These are phyloP conservation scores for Zosterops lateralis DNA, from an alignment of 2,113 vertebrate species.

Conservation along the genomic window DNA sequence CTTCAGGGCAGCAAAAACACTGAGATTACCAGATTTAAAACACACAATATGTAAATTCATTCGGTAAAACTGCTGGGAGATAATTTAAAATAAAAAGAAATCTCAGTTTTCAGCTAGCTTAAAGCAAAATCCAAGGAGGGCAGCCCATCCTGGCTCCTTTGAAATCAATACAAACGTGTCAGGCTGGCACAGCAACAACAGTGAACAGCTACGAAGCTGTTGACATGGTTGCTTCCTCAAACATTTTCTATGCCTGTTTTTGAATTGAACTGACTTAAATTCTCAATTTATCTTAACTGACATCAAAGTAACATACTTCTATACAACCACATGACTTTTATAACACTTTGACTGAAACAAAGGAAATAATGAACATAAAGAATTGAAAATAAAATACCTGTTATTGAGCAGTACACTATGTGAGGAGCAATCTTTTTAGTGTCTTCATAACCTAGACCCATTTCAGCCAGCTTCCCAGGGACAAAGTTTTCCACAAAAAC, in stretches of 20 bases:
- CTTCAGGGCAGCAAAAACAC: neutral
- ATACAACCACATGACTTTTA: neutral
- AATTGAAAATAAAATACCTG: slow-evolving; percentile 78
- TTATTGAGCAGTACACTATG: slow-evolving; percentile 91
- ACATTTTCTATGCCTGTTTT: neutral
- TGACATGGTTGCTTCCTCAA: neutral
- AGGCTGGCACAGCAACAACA: neutral
- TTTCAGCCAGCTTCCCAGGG: slow-evolving; percentile 84
- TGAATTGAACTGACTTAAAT: neutral
- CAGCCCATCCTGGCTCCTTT: neutral
- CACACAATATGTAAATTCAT: neutral
- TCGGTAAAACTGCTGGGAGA: neutral
- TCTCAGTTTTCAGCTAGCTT: neutral
- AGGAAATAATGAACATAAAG: neutral
- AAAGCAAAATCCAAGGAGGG: neutral
- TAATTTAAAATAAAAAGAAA: neutral
- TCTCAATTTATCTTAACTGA: neutral
- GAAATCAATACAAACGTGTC: neutral
- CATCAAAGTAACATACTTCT: neutral
- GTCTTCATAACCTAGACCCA: slow-evolving; percentile 88
- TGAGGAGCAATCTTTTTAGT: slow-evolving; percentile 79
- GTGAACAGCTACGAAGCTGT: neutral
- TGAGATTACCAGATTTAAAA: neutral
- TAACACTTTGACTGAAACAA: neutral
- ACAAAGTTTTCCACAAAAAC: slow-evolving; percentile 92